Evolutionary conservation across 2,888 invertebrate species (phyloP), one percentile per base, ranked within the genome.

Genomic region (Luffia ferchaultella): DNA sequence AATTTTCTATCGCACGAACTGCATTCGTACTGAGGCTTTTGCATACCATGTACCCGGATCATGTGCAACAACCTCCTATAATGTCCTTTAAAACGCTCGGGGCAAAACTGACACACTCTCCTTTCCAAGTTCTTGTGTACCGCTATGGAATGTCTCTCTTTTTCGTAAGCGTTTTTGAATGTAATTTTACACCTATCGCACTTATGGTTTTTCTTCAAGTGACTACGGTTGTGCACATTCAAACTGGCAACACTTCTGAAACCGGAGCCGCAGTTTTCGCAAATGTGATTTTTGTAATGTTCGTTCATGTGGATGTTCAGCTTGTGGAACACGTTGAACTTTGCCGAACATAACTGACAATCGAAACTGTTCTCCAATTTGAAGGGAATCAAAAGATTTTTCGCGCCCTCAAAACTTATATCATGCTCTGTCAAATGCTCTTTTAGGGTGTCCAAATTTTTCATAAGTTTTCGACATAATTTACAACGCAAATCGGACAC

Each of bases 281-380:
- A 52, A 16, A 52, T 42, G 45, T 42, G 42, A 15, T 18, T 30
- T 15, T 42, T 46, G 50, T 30, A 52, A 41, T 52, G 52, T 16
- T 17, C 20, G n/a, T 46, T 50, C 52, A 52, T 52, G 43, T 52
- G 52, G 3, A 40, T 42, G 42, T 50, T 50, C 5, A 52, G 18
- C 20, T 12, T 40, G 12, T 30, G 42, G 43, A 52, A 52, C 12
- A 16, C 41, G 2, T 40, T 18, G 18, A 45, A 52, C 3, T 40
- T 18, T 15, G 20, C 16, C 15, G 18, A 19, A n/a, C 52, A 52
- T 12, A 45, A 16, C 12, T 41, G 41, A 16, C 52, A 52, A 1
- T 1, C 40, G 15, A 46, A 45, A 15, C 42, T 18, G 2, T 19
- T 42, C 2, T 48, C 18, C 20, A 48, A 48, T 42, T 42, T 48